phyloP scores from a whole-genome alignment of 64 coral and sea anemone genomes.

The Montipora foliosa region DNA sequence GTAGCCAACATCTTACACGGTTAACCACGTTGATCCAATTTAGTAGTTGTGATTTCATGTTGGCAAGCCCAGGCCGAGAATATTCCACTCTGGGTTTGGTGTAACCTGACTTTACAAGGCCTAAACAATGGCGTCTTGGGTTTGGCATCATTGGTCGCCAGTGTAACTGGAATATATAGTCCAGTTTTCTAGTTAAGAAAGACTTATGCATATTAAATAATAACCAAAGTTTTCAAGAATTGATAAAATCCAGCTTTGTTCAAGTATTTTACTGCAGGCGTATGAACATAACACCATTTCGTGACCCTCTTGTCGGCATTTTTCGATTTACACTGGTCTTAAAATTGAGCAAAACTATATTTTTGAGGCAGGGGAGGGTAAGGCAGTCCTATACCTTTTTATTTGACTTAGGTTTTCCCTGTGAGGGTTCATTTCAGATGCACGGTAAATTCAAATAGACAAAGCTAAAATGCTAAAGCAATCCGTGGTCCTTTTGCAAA shows the following conservation, averaged over 20 bases:
- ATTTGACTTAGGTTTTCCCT: slow-evolving; percentile 39
- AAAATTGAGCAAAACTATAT: neutral
- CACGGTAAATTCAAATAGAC: neutral
- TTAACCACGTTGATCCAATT: too few species aligned
- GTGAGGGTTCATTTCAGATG: neutral
- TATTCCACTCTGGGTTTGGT: neutral
- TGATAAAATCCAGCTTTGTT: too few species aligned
- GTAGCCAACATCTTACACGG: too few species aligned
- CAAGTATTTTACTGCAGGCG: neutral
- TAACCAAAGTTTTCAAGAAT: neutral
- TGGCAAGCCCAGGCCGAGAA: neutral
- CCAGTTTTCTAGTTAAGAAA: neutral
- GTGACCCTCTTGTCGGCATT: neutral
- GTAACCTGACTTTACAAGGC: neutral
- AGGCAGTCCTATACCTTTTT: neutral
- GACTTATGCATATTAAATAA: neutral
- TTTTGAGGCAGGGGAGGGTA: slow-evolving; percentile 10
- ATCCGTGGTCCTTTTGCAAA: neutral
- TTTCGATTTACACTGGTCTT: slow-evolving; percentile 27
- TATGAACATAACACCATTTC: neutral
- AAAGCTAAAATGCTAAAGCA: neutral
- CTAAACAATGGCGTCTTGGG: neutral
- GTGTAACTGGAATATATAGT: neutral
- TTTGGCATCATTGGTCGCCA: neutral
- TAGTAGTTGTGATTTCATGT: neutral